A percentile compares a stretch with the other conserved stretches of the same genome.
phyloP scores from a whole-genome alignment of 2,797 vertebrate genomes.

The Thaleichthys pacificus region DNA sequence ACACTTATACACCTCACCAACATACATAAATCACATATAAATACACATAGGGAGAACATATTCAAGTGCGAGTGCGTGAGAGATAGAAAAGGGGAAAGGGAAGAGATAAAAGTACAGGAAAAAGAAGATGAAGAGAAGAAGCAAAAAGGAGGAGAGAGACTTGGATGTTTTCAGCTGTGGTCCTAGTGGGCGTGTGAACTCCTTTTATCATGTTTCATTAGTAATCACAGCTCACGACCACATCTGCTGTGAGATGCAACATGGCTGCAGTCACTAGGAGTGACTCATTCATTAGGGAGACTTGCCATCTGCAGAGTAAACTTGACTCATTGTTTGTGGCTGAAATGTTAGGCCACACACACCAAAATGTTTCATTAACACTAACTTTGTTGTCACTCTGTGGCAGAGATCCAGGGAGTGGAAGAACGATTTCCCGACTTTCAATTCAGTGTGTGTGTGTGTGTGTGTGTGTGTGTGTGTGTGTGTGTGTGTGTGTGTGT shows the following conservation, averaged over 20 bases:
- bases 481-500: background rate
- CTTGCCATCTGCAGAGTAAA: too few relatives aligned
- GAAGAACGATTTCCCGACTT: conserved; percentile 37
- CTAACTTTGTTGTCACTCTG: conserved; percentile 37
- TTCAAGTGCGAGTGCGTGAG: conserved; percentile 1
- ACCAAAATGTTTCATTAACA: conserved; percentile 37
- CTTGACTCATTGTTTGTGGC: background rate
- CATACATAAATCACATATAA: too few relatives aligned
- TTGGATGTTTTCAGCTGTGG: too few relatives aligned
- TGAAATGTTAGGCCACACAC: conserved; percentile 37
- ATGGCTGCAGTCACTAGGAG: conserved; percentile 37
- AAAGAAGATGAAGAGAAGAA: background rate
- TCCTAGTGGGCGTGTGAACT: too few relatives aligned
- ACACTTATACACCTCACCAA: too few relatives aligned
- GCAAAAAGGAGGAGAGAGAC: background rate
- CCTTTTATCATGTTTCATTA: too few relatives aligned
- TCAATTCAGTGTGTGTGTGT: conserved; percentile 22
- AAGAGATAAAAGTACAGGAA: background rate
- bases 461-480: background rate
- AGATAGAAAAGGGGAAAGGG: conserved; percentile 9
- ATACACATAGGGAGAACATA: background rate
- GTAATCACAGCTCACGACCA: background rate
- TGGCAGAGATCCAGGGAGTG: conserved; percentile 54
- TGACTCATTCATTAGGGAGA: conserved; percentile 4
- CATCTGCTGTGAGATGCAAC: conserved; percentile 33